Evolutionary conservation across 2,113 vertebrate species (phyloP).

Genomic region (Microcebus murinus): DNA sequence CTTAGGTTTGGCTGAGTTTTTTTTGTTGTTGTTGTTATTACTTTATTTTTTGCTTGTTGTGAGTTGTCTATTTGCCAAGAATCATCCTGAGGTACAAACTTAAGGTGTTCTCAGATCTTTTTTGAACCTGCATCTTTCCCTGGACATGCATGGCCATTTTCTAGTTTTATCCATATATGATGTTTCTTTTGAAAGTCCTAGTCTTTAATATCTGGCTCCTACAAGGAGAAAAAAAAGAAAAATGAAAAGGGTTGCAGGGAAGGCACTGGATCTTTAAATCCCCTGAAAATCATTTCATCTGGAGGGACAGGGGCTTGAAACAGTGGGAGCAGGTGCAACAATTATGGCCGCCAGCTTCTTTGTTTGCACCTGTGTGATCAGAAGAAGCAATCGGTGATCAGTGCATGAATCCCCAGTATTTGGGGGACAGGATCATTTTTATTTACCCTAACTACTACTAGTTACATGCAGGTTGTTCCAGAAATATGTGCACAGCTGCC

Average conservation of each 20-base stretch:
- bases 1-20: background rate
- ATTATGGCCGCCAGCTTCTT: background rate
- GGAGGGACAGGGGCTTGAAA: background rate
- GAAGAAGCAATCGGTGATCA: background rate
- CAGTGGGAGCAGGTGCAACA: background rate
- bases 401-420: too few relatives aligned
- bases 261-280: too few relatives aligned
- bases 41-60: background rate
- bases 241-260: accelerated
- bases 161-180: background rate
- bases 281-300: background rate
- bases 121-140: background rate
- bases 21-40: background rate
- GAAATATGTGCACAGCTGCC: background rate
- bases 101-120: background rate
- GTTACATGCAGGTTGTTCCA: background rate
- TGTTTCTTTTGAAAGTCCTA: background rate
- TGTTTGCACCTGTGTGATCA: background rate
- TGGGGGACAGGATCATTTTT: background rate
- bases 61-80: background rate
- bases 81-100: background rate
- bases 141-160: background rate
- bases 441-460: accelerated
- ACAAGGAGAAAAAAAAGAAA: background rate
- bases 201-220: background rate